Evolutionary conservation across 2,797 vertebrate genomes (phyloP).

Genomic region (Astyanax mexicanus): DNA sequence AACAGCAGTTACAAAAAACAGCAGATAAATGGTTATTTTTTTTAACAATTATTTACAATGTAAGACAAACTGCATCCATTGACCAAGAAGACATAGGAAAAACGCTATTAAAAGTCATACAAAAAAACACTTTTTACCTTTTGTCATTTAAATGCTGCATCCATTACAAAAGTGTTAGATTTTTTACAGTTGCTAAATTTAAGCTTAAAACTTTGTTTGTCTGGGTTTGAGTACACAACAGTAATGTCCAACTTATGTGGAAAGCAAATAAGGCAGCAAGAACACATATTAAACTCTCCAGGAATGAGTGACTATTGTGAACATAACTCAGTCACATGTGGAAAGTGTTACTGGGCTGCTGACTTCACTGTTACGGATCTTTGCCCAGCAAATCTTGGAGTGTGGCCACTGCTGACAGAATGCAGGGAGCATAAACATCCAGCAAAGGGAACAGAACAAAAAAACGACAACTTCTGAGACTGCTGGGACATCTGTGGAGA

Average conservation of each 20-base stretch:
- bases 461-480: not conserved
- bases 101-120: no score
- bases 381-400: not conserved
- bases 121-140: no score
- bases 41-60: no score
- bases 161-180: no score
- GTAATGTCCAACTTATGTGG: not conserved
- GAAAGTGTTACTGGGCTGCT: conserved; percentile 13
- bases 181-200: not conserved
- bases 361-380: not conserved
- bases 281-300: not conserved
- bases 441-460: not conserved
- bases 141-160: no score
- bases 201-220: not conserved
- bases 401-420: not conserved
- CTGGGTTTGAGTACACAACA: not conserved
- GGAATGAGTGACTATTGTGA: not conserved
- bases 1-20: no score
- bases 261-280: no score
- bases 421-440: not conserved
- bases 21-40: no score
- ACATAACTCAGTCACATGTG: conserved; percentile 4
- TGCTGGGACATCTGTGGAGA: not conserved
- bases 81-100: no score
- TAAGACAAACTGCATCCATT: no score